Base-by-base conservation (phyloP, 64 coral and sea anemone genomes). In the Astreopora myriophthalma region DNA sequence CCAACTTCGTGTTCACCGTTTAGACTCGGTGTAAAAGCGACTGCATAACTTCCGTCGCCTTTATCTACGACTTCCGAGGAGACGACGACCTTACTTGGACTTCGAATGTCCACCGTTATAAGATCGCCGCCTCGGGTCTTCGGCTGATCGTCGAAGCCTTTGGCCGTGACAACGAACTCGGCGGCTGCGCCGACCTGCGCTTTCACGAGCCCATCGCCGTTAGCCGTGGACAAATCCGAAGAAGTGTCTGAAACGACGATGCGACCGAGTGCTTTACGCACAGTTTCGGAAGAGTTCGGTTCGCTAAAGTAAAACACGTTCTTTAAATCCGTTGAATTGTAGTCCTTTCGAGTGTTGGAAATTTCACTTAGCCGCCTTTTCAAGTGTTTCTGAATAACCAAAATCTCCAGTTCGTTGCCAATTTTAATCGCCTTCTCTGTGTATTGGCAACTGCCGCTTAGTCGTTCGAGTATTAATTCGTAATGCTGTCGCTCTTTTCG, bases 321-420 rank as follows among this genome's bases (percentile, higher is more conserved):
- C 28, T 80, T 81, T 16, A 76, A 82, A 61, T 63, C 79, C n/a
- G 73, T 58, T 20, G 87, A 22, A 29, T 49, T 96, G 46, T 85
- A 90, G 0, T 93, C 87, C 20, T 73, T 67, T 60, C 76, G 79
- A 42, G 61, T 96, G 72, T 94, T 93, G 36, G 77, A 80, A 46
- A 96, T 48, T 42, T 96, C 95, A 27, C 79, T 86, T 49, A 96
- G 49, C 14, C 85, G 73, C 30, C 95, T 87, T 81, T 96, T 96
- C 6, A 96, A 75, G 52, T 96, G 95, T 37, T 96, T 96, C 90
- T 96, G 95, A 38, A 96, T 96, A 3, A 96, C 95, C 16, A 96
- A 84, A 30, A 94, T 94, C 66, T 96, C 95, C 26, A 96, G 72
- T 65, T 96, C 95, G 16, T 94, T 96, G 28, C 95, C 95, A 35